phyloP scores from a whole-genome alignment of 2,888 invertebrate genomes.

The Papilio gigon region DNA sequence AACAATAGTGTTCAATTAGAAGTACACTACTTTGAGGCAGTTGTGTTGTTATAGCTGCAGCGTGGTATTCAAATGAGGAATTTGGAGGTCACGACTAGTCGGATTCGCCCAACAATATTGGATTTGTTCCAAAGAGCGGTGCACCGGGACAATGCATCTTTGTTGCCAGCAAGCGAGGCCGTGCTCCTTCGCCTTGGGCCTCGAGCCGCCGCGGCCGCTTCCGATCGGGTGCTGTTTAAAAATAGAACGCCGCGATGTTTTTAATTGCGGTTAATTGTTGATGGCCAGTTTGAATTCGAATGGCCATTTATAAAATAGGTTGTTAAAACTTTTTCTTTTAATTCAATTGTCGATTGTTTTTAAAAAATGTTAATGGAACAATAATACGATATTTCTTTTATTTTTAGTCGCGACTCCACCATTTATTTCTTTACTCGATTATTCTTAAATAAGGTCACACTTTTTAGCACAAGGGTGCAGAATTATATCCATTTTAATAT shows the following conservation, averaged over 20 bases:
- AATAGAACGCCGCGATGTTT: constrained; percentile 57
- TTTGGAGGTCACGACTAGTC: constrained; percentile 78
- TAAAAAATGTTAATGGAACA: constrained; percentile 5
- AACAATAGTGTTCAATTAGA: background rate
- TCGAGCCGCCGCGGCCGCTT: constrained; percentile 53
- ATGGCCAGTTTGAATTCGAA: constrained; percentile 11
- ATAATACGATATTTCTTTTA: background rate
- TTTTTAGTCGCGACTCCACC: no score
- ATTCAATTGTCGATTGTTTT: constrained; percentile 21
- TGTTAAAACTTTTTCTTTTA: constrained; percentile 17
- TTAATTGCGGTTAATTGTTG: constrained; percentile 49
- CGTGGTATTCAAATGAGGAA: constrained; percentile 74
- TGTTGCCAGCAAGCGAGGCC: constrained; percentile 66
- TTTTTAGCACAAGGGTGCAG: no score
- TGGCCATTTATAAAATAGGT: constrained; percentile 30
- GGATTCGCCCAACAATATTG: constrained; percentile 73
- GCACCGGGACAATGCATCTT: constrained; percentile 76
- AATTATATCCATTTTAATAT: no score
- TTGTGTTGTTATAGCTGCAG: constrained; percentile 51
- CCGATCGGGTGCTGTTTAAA: constrained; percentile 52
- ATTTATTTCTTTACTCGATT: no score
- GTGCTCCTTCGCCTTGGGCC: constrained; percentile 62
- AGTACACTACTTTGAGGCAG: constrained; percentile 34
- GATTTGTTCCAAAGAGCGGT: constrained; percentile 76
- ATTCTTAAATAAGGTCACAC: no score